Conservation (phyloP, 2,797 vertebrate species). For the Hippocampus kuda region DNA sequence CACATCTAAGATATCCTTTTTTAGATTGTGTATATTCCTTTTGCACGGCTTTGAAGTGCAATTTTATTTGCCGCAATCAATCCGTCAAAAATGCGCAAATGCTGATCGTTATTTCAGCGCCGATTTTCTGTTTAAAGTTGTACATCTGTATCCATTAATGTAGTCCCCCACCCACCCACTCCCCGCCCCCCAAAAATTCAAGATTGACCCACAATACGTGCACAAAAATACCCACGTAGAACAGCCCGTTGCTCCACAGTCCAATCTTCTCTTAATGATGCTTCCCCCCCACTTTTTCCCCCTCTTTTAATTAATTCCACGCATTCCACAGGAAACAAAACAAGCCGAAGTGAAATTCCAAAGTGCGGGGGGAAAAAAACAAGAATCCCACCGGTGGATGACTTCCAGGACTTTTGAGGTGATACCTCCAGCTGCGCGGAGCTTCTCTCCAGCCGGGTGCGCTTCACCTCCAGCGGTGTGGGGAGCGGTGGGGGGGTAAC, state of each 20-base stretch:
- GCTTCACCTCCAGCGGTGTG: slow-evolving; percentile 32
- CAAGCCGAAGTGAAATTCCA: slow-evolving; percentile 62
- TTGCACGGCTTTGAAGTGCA: neutral
- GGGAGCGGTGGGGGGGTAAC: slow-evolving; percentile 35
- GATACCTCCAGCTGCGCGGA: slow-evolving; percentile 66
- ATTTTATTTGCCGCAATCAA: neutral
- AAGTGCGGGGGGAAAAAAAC: slow-evolving; percentile 61
- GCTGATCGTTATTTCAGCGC: neutral
- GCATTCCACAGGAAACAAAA: slow-evolving; percentile 64
- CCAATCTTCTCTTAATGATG: slow-evolving; percentile 5
- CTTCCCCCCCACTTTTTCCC: neutral
- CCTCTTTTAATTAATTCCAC: slow-evolving; percentile 45
- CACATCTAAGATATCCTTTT: too few species aligned
- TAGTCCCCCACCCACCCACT: neutral
- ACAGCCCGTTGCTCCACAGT: slow-evolving; percentile 7
- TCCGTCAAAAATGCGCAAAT: neutral
- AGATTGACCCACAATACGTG: neutral
- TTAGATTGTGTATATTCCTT: too few species aligned
- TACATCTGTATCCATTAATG: neutral
- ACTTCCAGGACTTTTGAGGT: slow-evolving; percentile 48
- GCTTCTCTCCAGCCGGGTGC: slow-evolving; percentile 42
- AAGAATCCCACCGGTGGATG: slow-evolving; percentile 26
- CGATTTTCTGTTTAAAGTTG: neutral
- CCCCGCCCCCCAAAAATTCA: neutral
- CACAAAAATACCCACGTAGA: neutral